Percentiles rank a stretch among this genome's conserved stretches.
These are phyloP conservation scores for Sapajus apella DNA, from an alignment of 2,113 vertebrate genomes.

Conservation along the genomic window DNA sequence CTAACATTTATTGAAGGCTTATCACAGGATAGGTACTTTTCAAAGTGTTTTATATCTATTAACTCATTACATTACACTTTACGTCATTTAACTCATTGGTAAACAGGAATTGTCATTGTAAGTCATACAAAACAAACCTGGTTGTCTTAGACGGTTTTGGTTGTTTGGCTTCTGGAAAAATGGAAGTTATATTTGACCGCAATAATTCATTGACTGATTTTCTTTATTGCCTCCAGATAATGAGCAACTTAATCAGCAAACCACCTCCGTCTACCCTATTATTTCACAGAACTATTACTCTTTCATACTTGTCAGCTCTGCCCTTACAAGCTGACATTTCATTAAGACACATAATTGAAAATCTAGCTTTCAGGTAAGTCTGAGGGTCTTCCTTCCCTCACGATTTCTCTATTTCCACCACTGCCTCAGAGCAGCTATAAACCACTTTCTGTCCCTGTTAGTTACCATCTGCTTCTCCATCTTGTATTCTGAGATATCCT, in stretches of 20 bases:
- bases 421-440: neutral
- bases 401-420: neutral
- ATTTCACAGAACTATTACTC: conserved; percentile 53
- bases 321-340: conserved; percentile 70
- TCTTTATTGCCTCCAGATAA: conserved; percentile 63
- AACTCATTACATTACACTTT: neutral
- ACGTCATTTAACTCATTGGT: neutral
- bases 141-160: neutral
- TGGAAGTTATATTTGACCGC: conserved; percentile 41
- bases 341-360: conserved; percentile 72
- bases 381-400: conserved; percentile 11
- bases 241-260: conserved; percentile 63
- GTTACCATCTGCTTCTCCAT: neutral
- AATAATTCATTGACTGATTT: conserved; percentile 65
- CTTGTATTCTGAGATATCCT: neutral
- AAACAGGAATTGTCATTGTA: conserved; percentile 2
- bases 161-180: conserved; percentile 43
- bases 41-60: neutral
- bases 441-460: neutral
- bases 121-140: conserved; percentile 53
- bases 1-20: neutral
- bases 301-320: conserved; percentile 56
- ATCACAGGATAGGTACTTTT: neutral
- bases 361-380: conserved; percentile 70
- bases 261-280: neutral